These are phyloP conservation scores for Erebia palarica DNA, from an alignment of 2,888 invertebrate species.

Conservation along the genomic window DNA sequence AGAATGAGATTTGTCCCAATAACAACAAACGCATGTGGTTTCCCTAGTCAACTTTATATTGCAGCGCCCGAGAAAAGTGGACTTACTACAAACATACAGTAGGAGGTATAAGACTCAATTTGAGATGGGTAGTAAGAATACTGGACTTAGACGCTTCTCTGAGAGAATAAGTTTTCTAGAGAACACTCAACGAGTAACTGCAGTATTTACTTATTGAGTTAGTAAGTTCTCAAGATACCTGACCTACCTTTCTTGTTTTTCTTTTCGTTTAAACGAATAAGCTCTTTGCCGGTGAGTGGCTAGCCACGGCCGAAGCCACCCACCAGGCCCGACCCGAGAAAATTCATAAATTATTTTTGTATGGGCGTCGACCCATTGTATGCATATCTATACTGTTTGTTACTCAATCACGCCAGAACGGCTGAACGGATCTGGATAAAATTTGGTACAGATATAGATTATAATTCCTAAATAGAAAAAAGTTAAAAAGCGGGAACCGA, in stretches of 20 bases:
- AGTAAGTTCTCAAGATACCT: not conserved
- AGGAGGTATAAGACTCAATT: conserved; percentile 16
- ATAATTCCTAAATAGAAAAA: no score
- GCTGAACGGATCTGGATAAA: no score
- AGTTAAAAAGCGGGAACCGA: no score
- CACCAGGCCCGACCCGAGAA: not conserved
- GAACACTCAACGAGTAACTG: conserved; percentile 5
- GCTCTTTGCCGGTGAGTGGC: not conserved
- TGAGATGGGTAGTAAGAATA: conserved; percentile 16
- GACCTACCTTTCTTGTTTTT: not conserved
- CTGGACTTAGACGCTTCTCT: conserved; percentile 1
- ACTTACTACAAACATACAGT: conserved; percentile 18
- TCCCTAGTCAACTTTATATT: conserved; percentile 14
- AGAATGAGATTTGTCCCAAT: not conserved
- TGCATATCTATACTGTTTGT: no score
- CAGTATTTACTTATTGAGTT: conserved; percentile 5
- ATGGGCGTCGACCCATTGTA: no score
- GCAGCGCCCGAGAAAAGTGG: conserved; percentile 22
- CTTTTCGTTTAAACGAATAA: not conserved
- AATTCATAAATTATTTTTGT: not conserved
- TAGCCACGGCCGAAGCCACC: no score
- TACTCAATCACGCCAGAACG: no score
- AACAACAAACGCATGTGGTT: not conserved
- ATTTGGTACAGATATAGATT: no score
- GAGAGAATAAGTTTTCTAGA: not conserved